Base-by-base conservation (phyloP, 2,888 invertebrate genomes). In the Podotricha telesiphe region DNA sequence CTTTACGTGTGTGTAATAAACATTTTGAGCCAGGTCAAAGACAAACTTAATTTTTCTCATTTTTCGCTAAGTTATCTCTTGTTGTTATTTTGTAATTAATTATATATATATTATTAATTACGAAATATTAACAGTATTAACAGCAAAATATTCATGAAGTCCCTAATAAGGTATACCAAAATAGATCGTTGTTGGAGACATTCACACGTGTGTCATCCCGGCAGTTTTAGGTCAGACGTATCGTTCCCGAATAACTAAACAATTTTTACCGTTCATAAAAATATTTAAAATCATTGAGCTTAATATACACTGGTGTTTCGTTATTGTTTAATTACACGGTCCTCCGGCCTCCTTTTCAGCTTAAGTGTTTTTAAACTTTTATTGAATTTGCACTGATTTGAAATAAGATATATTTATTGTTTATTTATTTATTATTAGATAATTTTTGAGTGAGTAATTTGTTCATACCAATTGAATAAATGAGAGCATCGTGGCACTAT, bases 181-280 rank as follows among this genome's bases (percentile, higher is more conserved):
- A 90, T 90, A 91, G 89, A 86, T 81, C 80, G 76, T 72, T 75
- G 76, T 68, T 77, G 80, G 88, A 84, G 88, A 90, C 89, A 91
- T 88, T 85, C 86, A 86, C 87, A 86, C 85, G 82, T 73, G 81
- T 79, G 79, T 80, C 79, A 78, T 78, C 70, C 76, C 80, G 88
- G 87, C 89, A 88, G 86, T 91, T 91, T 90, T 89, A 80, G 91
- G 91, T 91, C 91, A 88, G 85, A 75, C 79, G 80, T 79, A 84
- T 85, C 83, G 28, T 17, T 86, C 82, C 82, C 80, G 82, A 82
- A 88, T 86, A 55, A 81, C 82, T 83, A 71, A 80, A 73, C 65
- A 63, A 67, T 62, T 74, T 74, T 74, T 65, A 70, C 64, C 67
- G 70, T 72, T 69, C 63, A 68, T 63, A 67, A 62, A 74, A 74